A percentile compares a stretch with the other conserved stretches of the same genome.
Conservation (phyloP, 2,113 vertebrate genomes). For the Tragulus kanchil region DNA sequence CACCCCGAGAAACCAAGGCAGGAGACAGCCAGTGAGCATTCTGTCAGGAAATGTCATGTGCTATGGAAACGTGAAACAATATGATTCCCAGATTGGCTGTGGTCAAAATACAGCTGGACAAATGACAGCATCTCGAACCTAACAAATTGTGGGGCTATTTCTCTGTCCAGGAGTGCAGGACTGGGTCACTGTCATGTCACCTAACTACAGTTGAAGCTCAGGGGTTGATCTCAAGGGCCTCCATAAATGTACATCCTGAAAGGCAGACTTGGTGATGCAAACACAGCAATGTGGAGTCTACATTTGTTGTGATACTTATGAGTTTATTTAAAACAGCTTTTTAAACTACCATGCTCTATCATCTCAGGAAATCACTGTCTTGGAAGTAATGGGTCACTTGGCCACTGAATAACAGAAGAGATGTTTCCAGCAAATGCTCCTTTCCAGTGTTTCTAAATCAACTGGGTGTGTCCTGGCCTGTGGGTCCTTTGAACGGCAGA, state of each 20-base stretch:
- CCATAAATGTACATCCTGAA: background rate
- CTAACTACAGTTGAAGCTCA: background rate
- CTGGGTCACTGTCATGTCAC: background rate
- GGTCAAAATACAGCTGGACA: slow-evolving; percentile 51
- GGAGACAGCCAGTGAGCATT: background rate
- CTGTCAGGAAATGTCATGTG: slow-evolving; percentile 22
- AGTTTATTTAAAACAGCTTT: slow-evolving; percentile 48
- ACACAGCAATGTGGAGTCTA: slow-evolving; percentile 62
- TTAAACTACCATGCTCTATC: slow-evolving; percentile 55
- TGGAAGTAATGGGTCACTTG: slow-evolving; percentile 43
- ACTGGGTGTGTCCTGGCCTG: slow-evolving; percentile 7
- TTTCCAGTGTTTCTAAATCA: background rate
- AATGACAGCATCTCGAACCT: slow-evolving; percentile 24
- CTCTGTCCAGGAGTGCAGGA: slow-evolving; percentile 38
- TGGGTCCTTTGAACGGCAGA: background rate
- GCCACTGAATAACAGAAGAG: slow-evolving; percentile 19
- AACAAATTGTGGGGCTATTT: background rate
- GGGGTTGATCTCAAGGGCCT: background rate
- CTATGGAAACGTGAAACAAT: slow-evolving; percentile 33
- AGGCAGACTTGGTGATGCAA: background rate
- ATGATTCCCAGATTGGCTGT: background rate
- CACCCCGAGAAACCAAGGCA: background rate
- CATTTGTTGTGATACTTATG: background rate
- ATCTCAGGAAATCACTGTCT: slow-evolving; percentile 51
- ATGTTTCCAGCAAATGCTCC: slow-evolving; percentile 42